Evolutionary conservation across 1,140 invertebrate species (phyloP), one percentile per base, ranked within the genome.

Genomic region (Ips nitidus): DNA sequence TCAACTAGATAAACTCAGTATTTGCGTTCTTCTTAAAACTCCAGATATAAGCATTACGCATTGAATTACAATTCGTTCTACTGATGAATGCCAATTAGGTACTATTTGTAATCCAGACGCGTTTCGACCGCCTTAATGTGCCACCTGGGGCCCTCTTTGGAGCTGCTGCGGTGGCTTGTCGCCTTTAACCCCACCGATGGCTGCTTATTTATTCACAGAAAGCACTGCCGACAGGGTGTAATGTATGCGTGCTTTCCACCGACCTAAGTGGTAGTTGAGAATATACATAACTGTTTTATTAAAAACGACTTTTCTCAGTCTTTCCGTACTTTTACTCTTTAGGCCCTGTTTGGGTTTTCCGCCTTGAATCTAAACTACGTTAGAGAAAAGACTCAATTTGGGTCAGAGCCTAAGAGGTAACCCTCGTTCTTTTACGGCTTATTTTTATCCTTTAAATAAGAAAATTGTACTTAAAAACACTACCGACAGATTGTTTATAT

Each of bases 151-250:
- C 53, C 37, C 53, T 56, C 53, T 56, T 56, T 56, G 22, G 53
- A 56, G 53, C 53, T 56, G 53, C 53, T 56, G 53, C 6, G 53
- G 53, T 56, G 53, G 53, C 53, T 56, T 56, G 53, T 56, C 53
- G 53, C 53, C 53, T 56, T 56, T 56, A 56, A 56, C 53, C 53
- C 38, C 53, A 56, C 53, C 53, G 53, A 56, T 56, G 53, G 53
- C 53, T 56, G 53, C 53, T 56, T 56, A 56, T 56, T 56, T 56
- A 56, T 56, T 56, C 53, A 56, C n/a, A n/a, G 53, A 56, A 37
- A 56, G 53, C 53, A n/a, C 38, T 38, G 53, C 7, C 53, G 53
- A 37, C 53, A 50, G 47, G 7, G 22, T 50, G 2, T 50, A 50
- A 56, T 56, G n/a, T 56, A 56, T 56, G 53, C 53, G 53, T 50